Evolutionary conservation across 2,797 vertebrate species (phyloP).

Genomic region (Neosilurus hyrtlii): DNA sequence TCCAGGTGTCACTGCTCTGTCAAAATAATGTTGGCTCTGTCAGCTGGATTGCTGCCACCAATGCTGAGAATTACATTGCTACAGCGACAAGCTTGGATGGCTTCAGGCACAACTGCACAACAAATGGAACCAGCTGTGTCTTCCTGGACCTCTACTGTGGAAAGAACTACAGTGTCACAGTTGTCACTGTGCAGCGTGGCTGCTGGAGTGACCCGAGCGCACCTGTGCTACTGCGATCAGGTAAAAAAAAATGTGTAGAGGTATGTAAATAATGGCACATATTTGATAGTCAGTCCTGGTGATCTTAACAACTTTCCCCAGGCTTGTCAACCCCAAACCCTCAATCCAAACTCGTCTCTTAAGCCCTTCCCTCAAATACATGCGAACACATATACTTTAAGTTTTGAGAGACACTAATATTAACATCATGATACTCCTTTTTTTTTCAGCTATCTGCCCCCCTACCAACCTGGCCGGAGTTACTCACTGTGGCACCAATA

Average conservation of each 20-base stretch:
- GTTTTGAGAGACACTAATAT: background rate
- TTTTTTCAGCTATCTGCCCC: conserved; percentile 69
- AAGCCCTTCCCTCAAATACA: background rate
- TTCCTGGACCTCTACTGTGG: conserved; percentile 69
- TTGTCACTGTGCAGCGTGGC: conserved; percentile 67
- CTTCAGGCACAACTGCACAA: conserved; percentile 60
- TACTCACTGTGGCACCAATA: conserved; percentile 63
- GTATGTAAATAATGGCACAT: background rate
- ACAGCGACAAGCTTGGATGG: conserved; percentile 34
- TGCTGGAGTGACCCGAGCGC: conserved; percentile 68
- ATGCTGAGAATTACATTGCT: conserved; percentile 64
- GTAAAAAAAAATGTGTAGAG: conserved; percentile 56
- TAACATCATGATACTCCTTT: background rate
- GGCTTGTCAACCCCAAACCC: background rate
- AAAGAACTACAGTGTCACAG: conserved; percentile 56
- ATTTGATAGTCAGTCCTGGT: background rate
- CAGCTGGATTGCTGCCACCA: conserved; percentile 61
- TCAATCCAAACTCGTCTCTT: background rate
- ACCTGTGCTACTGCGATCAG: conserved; percentile 64
- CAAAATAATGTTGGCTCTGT: conserved; percentile 63
- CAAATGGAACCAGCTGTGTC: conserved; percentile 63
- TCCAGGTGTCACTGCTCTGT: conserved; percentile 64
- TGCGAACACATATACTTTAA: background rate
- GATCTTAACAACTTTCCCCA: background rate
- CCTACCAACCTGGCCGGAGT: conserved; percentile 59